A percentile compares a stretch with the other conserved stretches of the same genome.
Conservation (phyloP, 2,888 invertebrate species). For the Pyrochroa serraticornis region DNA sequence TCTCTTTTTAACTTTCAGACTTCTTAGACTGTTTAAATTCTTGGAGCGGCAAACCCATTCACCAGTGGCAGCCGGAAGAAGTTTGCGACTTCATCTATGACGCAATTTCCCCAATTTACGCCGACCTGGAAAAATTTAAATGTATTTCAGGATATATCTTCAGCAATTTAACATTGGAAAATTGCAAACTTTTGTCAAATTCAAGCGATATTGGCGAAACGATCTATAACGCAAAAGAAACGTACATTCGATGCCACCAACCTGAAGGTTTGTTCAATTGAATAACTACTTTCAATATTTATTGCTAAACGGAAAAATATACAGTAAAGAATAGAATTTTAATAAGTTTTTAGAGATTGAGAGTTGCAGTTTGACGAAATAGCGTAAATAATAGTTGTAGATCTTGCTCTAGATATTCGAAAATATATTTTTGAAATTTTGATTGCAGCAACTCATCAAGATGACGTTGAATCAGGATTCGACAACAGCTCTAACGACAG, state of each 20-base stretch:
- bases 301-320: no score
- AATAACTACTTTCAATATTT: background rate
- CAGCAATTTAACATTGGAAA: conserved; percentile 26
- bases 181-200: conserved; percentile 27
- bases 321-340: no score
- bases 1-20: no score
- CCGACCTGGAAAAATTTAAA: conserved; percentile 18
- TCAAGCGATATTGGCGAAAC: conserved; percentile 26
- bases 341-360: no score
- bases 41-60: conserved; percentile 30
- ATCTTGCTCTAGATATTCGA: no score
- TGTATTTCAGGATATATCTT: conserved; percentile 36
- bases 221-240: conserved; percentile 33
- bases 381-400: no score
- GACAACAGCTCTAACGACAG: no score
- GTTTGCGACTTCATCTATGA: conserved; percentile 30
- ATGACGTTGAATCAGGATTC: no score
- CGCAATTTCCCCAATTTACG: conserved; percentile 1
- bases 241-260: conserved; percentile 12
- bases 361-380: background rate
- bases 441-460: no score
- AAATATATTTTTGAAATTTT: no score
- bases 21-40: background rate
- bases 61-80: conserved; percentile 28
- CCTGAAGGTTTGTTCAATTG: background rate